Evolutionary conservation across 1,140 invertebrate species (phyloP).

Genomic region (Trissolcus basalis): DNA sequence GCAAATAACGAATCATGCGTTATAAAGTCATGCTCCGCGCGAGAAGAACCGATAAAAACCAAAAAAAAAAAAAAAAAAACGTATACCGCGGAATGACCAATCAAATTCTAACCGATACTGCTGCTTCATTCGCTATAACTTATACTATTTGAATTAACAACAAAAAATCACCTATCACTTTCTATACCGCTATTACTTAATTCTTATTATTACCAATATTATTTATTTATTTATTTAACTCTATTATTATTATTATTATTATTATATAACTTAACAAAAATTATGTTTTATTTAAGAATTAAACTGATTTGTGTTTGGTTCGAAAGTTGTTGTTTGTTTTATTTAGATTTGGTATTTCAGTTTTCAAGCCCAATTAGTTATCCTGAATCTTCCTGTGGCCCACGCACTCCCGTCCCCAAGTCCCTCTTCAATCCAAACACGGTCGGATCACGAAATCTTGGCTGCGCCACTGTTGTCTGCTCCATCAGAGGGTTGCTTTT

Average conservation of each 20-base stretch:
- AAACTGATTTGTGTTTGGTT: constrained; percentile 77
- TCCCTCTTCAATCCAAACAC: constrained; percentile 15
- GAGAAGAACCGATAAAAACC: constrained; percentile 1
- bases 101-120: constrained; percentile 54
- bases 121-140: constrained; percentile 58
- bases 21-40: constrained; percentile 8
- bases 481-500: constrained; percentile 12
- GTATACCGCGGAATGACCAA: constrained; percentile 21
- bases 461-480: constrained; percentile 40
- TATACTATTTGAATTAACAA: constrained; percentile 44
- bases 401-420: constrained; percentile 30
- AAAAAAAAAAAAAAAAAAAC: constrained; percentile 1
- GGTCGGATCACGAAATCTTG: constrained; percentile 37
- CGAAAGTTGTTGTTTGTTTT: constrained; percentile 71
- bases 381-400: constrained; percentile 15
- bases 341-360: constrained; percentile 72
- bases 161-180: constrained; percentile 35
- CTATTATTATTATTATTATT: constrained; percentile 29
- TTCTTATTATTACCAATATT: constrained; percentile 67
- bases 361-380: constrained; percentile 46
- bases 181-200: constrained; percentile 58
- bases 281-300: constrained; percentile 77
- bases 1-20: constrained; percentile 29
- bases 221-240: constrained; percentile 76
- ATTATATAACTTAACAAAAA: constrained; percentile 75